These are phyloP conservation scores for Hippopotamus amphibius DNA, from an alignment of 2,113 vertebrate species.

Conservation along the genomic window DNA sequence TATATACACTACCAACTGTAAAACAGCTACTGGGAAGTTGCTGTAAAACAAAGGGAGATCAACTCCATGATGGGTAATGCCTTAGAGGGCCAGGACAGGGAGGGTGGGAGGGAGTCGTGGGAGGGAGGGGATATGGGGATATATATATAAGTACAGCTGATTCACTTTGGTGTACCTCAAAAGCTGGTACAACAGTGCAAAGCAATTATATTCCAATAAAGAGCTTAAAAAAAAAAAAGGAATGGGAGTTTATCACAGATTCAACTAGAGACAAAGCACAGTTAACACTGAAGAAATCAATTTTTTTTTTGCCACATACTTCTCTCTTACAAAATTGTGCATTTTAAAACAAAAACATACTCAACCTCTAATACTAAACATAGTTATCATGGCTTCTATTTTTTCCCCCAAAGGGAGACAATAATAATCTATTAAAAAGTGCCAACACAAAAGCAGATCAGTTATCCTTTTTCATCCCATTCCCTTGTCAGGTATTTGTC, in stretches of 20 bases:
- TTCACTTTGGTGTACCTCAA: no score
- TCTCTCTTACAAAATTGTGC: neutral
- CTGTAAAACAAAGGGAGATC: no score
- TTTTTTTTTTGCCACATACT: neutral
- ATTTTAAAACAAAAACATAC: neutral
- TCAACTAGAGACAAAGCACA: neutral
- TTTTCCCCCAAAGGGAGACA: neutral
- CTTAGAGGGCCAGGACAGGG: no score
- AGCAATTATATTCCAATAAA: no score
- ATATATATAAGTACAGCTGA: no score
- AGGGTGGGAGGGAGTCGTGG: no score
- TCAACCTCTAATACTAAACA: slow-evolving; percentile 17
- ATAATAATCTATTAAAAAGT: neutral
- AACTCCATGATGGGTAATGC: no score
- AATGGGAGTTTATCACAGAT: neutral
- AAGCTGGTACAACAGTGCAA: no score
- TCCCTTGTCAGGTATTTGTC: neutral
- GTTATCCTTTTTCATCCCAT: neutral
- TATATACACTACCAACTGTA: no score
- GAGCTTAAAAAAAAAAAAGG: neutral
- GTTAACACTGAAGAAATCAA: slow-evolving; percentile 12
- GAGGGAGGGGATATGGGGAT: no score
- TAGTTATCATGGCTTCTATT: neutral
- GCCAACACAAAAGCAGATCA: neutral
- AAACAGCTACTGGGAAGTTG: no score